Evolutionary conservation across 2,113 vertebrate genomes (phyloP).

Genomic region (Glareola pratincola): DNA sequence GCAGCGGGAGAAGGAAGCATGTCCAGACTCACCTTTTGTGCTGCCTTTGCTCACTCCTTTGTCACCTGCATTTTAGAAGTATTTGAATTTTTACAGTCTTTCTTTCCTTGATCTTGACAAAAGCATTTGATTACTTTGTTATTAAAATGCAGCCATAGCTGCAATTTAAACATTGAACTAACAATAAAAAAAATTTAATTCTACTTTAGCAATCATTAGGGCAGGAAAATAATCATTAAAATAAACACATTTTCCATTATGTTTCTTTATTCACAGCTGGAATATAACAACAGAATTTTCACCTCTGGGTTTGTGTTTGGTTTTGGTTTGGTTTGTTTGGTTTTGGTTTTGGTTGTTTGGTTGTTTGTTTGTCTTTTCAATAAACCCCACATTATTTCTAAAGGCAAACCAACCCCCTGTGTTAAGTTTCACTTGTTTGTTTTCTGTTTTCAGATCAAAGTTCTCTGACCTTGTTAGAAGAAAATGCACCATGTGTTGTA

Average conservation of each 20-base stretch:
- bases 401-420: not conserved
- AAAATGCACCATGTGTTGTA: not conserved
- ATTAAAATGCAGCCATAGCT: not conserved
- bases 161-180: not conserved
- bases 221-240: not conserved
- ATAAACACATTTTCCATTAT: not conserved
- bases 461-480: not conserved
- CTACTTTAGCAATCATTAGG: not conserved
- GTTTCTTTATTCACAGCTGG: not conserved
- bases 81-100: not conserved
- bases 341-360: not conserved
- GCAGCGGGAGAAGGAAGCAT: not conserved
- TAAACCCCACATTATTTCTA: fast-evolving
- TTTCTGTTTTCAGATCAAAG: not conserved
- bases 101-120: not conserved
- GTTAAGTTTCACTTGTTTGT: not conserved
- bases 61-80: not conserved
- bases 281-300: not conserved
- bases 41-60: not conserved
- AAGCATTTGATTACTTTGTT: not conserved
- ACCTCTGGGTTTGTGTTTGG: not conserved
- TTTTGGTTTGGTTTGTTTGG: not conserved
- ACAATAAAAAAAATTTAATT: not conserved
- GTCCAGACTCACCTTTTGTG: not conserved
- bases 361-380: not conserved